Base-by-base conservation (phyloP, 1,140 invertebrate species). In the Drosophila jambulina region DNA sequence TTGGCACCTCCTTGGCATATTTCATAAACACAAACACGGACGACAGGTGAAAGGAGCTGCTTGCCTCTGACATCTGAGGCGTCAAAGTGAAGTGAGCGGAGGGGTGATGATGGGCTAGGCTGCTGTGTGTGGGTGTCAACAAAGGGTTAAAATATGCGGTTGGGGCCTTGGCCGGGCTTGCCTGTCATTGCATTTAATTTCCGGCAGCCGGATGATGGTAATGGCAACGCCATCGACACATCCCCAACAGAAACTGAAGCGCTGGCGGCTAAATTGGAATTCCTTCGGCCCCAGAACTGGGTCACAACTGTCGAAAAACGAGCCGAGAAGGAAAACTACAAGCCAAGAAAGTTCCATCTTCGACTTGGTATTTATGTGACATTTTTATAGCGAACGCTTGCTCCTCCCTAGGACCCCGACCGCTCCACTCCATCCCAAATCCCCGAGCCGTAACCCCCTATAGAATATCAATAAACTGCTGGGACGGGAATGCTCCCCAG, bases 171-270 rank as follows among this genome's bases (percentile, higher is more conserved):
- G 65, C 64, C 68, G 80, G 78, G 53, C 69, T 64, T 71, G 59
- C 67, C 54, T 80, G 83, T 88, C 83, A 87, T 88, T 86, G 84
- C 71, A 75, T 83, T 87, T 87, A 88, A 87, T 87, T 87, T 87
- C 83, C 83, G 83, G 75, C 62, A 78, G 49, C 64, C 84, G 81
- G 75, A 59, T 51, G 61, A 81, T 77, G 74, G 79, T 72, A 78
- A 82, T 82, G 77, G 76, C 80, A 70, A 25, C 43, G 75, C 63
- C 74, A 77, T 77, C 36, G 74, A 75, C 60, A 75, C 63, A 84
- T 69, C 82, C 82, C 74, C 23, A 60, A 29, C 42, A 67, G 59
- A 51, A 42, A 60, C 23, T 29, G 68, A 40, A 27, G 38, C 27
- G 36, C 68, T 38, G 63, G 65, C 71, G 58, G 34, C 64, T 65